Conservation (phyloP, 2,888 invertebrate genomes). For the Nemurella pictetii region DNA sequence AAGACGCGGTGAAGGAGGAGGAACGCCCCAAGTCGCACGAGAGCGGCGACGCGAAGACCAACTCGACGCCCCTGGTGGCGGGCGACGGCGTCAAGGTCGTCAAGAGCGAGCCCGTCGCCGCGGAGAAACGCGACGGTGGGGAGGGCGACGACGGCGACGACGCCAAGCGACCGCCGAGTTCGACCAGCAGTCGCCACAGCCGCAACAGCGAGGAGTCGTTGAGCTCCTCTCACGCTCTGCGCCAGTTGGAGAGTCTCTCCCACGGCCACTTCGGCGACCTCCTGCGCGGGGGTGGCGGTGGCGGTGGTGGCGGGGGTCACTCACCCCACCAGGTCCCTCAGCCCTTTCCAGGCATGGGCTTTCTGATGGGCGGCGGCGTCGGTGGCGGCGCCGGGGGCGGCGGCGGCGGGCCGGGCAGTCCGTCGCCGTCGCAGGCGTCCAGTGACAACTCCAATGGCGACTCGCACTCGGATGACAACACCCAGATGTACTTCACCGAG, state of each 20-base stretch:
- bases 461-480: slow-evolving; percentile 60
- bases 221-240: slow-evolving; percentile 70
- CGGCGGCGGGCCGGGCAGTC: slow-evolving; percentile 61
- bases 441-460: slow-evolving; percentile 60
- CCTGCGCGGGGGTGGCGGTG: slow-evolving; percentile 42
- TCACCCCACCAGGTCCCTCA: slow-evolving; percentile 42
- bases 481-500: slow-evolving; percentile 71
- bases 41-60: background rate
- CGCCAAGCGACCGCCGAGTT: slow-evolving; percentile 49
- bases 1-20: slow-evolving; percentile 15
- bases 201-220: slow-evolving; percentile 62
- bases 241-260: slow-evolving; percentile 77
- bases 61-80: background rate
- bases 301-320: slow-evolving; percentile 30
- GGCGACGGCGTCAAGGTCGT: slow-evolving; percentile 39
- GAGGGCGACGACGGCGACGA: slow-evolving; percentile 45
- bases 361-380: slow-evolving; percentile 52
- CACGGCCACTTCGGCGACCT: slow-evolving; percentile 71
- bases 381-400: slow-evolving; percentile 60
- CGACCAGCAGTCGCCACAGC: slow-evolving; percentile 59
- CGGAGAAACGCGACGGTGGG: slow-evolving; percentile 48
- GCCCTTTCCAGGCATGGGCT: slow-evolving; percentile 53
- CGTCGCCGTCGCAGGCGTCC: slow-evolving; percentile 61
- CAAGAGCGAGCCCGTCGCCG: slow-evolving; percentile 47
- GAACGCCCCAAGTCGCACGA: slow-evolving; percentile 11